Conservation (phyloP, 2,888 invertebrate species). For the Ceramica pisi region DNA sequence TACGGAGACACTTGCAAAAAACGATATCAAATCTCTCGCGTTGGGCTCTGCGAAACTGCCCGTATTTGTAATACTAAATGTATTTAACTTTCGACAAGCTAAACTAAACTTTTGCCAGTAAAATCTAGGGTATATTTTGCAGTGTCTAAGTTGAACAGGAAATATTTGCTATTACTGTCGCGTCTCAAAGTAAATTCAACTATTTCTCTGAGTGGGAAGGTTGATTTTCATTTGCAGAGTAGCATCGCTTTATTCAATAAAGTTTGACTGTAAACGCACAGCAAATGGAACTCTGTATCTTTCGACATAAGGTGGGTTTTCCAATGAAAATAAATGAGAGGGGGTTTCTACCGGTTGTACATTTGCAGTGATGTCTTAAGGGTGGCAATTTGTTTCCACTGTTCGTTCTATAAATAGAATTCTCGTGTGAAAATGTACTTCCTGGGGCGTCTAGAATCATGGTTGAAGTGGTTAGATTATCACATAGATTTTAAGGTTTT, state of each 20-base stretch:
- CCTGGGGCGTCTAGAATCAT: conserved; percentile 7
- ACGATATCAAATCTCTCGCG: conserved; percentile 63
- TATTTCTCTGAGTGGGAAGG: neutral
- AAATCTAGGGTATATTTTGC: conserved; percentile 3
- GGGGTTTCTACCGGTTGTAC: conserved; percentile 76
- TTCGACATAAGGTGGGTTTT: conserved; percentile 66
- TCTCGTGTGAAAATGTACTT: conserved; percentile 35
- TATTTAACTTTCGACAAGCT: conserved; percentile 36
- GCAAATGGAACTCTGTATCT: conserved; percentile 55
- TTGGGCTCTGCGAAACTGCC: conserved; percentile 44
- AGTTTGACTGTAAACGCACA: conserved; percentile 50
- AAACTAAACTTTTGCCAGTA: neutral
- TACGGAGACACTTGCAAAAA: conserved; percentile 50
- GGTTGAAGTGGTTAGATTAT: neutral
- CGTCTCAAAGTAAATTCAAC: conserved; percentile 21
- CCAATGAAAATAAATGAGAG: conserved; percentile 72
- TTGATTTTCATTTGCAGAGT: conserved; percentile 8
- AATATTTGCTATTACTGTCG: conserved; percentile 54
- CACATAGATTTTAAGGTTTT: neutral
- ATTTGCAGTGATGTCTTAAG: conserved; percentile 77
- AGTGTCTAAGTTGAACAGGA: conserved; percentile 34
- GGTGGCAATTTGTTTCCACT: conserved; percentile 80
- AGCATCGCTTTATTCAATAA: conserved; percentile 71
- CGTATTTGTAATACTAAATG: conserved; percentile 52
- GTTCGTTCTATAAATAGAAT: conserved; percentile 66